Percentiles rank a stretch among this genome's conserved stretches.
Evolutionary conservation across 2,797 vertebrate genomes (phyloP).

Genomic region (Sebastes umbrosus): DNA sequence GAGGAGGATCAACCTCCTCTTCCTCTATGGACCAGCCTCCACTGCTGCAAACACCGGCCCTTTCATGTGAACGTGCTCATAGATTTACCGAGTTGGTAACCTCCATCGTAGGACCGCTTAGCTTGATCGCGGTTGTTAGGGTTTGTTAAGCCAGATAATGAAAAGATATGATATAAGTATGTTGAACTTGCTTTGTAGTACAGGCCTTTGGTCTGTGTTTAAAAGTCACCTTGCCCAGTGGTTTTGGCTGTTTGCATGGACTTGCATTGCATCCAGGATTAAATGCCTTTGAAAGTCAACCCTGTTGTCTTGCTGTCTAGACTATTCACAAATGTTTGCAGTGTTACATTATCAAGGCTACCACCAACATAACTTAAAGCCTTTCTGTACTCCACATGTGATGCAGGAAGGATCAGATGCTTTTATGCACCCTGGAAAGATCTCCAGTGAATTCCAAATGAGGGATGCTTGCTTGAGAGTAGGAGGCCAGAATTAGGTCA

Average conservation of each 20-base stretch:
- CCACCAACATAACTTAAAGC: neutral
- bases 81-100: too few species aligned
- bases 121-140: too few species aligned
- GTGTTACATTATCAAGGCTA: neutral
- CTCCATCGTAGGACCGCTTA: too few species aligned
- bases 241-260: conserved; percentile 6
- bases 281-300: conserved; percentile 6
- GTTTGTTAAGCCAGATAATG: too few species aligned
- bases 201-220: neutral
- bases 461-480: conserved; percentile 35
- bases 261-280: neutral
- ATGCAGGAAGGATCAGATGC: conserved; percentile 39
- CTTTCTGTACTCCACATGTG: neutral
- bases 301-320: neutral
- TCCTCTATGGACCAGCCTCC: too few species aligned
- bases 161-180: too few species aligned
- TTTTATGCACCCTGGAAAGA: conserved; percentile 27
- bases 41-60: too few species aligned
- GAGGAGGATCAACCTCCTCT: too few species aligned
- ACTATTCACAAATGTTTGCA: neutral
- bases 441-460: conserved; percentile 63
- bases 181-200: too few species aligned
- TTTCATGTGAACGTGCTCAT: too few species aligned
- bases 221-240: conserved; percentile 18
- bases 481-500: conserved; percentile 74